Conservation (phyloP, 1,140 invertebrate genomes). For the Neotoxoptera formosana region DNA sequence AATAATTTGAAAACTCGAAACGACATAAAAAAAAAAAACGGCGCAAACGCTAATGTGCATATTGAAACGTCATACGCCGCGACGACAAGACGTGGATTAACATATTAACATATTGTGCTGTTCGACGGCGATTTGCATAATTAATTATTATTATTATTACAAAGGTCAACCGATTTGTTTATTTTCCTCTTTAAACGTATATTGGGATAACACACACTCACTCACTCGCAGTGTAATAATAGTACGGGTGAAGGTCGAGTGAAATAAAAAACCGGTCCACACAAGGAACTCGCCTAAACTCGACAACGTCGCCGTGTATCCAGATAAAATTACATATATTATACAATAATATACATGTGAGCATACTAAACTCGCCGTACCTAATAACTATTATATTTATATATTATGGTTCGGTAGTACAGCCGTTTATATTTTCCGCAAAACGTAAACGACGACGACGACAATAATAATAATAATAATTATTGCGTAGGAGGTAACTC, state of each 20-base stretch:
- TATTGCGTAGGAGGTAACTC: background rate
- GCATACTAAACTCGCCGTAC: background rate
- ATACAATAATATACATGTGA: no score
- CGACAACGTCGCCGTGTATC: background rate
- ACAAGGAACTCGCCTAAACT: conserved; percentile 34
- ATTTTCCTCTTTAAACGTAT: background rate
- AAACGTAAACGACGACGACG: background rate
- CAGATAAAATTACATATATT: background rate
- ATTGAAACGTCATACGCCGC: no score
- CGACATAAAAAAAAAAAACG: background rate
- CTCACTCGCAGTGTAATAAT: background rate
- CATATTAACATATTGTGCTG: background rate
- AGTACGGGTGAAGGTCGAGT: conserved; percentile 2
- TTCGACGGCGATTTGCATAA: background rate
- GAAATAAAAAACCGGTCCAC: conserved; percentile 9
- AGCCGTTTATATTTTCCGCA: background rate
- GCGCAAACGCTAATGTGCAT: no score
- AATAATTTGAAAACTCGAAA: background rate
- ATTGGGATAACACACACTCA: background rate
- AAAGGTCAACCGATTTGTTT: conserved; percentile 18
- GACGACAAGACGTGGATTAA: background rate
- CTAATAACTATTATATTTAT: background rate
- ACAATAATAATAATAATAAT: background rate
- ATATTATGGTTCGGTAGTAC: background rate
- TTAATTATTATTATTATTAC: background rate